These are phyloP conservation scores for Sparidentex hasta DNA, from an alignment of 2,797 vertebrate species.

Conservation along the genomic window DNA sequence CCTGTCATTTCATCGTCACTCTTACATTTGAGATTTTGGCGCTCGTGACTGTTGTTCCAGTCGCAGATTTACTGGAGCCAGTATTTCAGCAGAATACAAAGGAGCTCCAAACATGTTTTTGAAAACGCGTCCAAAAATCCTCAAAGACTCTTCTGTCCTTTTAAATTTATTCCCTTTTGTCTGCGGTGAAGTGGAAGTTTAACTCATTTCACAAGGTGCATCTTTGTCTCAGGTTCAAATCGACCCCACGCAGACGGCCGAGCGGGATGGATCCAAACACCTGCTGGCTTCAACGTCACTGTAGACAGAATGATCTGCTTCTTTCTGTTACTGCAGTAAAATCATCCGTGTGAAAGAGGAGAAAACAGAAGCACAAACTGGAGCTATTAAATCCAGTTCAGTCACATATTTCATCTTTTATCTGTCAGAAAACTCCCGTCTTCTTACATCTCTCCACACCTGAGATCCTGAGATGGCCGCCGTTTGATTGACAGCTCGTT, in stretches of 20 bases:
- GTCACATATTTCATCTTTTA: too few relatives aligned
- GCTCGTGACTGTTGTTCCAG: slow-evolving; percentile 7
- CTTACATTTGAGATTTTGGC: slow-evolving; percentile 9
- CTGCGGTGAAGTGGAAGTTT: not conserved
- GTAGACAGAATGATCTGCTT: not conserved
- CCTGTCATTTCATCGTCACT: slow-evolving; percentile 26
- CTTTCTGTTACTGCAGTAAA: not conserved
- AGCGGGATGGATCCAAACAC: not conserved
- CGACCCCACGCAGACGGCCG: not conserved
- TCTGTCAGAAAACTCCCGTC: too few relatives aligned
- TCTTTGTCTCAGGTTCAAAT: not conserved
- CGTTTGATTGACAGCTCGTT: too few relatives aligned
- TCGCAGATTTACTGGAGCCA: slow-evolving; percentile 22
- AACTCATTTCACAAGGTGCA: not conserved
- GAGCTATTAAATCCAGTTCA: too few relatives aligned
- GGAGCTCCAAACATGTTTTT: slow-evolving; percentile 25
- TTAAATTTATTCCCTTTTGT: slow-evolving; percentile 8
- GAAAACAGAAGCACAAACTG: too few relatives aligned
- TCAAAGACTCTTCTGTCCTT: slow-evolving; percentile 27
- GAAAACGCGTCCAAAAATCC: slow-evolving; percentile 36
- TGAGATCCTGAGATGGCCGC: too few relatives aligned
- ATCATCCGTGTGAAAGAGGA: not conserved
- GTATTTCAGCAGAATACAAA: slow-evolving; percentile 19
- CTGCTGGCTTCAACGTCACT: not conserved
- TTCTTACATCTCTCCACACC: too few relatives aligned